These are phyloP conservation scores for Peucedramus taeniatus DNA, from an alignment of 2,113 vertebrate species.

Conservation along the genomic window DNA sequence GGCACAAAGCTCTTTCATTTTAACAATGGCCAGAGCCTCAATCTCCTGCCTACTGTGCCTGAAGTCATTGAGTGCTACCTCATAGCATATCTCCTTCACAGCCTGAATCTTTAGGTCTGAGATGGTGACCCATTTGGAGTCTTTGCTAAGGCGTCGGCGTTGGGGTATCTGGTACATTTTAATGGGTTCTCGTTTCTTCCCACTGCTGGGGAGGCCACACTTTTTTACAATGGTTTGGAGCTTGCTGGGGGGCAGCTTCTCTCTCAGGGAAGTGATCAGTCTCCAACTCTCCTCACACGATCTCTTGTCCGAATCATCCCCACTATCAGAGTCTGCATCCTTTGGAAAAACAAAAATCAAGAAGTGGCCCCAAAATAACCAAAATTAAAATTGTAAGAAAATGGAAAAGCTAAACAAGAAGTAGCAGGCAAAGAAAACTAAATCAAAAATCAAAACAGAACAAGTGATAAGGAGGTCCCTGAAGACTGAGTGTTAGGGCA, in stretches of 20 bases:
- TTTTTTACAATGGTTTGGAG: slow-evolving; percentile 99
- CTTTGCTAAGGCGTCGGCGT: slow-evolving; percentile 92
- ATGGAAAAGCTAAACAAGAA: slow-evolving; percentile 77
- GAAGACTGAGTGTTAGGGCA: slow-evolving; percentile 39
- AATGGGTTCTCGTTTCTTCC: slow-evolving; percentile 92
- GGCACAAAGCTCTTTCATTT: slow-evolving; percentile 97
- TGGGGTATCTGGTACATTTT: slow-evolving; percentile 99
- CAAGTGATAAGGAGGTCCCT: slow-evolving; percentile 47
- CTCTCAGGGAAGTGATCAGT: slow-evolving; percentile 97
- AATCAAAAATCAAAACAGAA: slow-evolving; percentile 67
- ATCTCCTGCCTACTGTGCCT: slow-evolving; percentile 96
- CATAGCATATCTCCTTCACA: slow-evolving; percentile 98
- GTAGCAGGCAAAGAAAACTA: slow-evolving; percentile 74
- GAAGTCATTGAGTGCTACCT: slow-evolving; percentile 97
- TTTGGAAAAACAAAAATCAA: slow-evolving; percentile 94
- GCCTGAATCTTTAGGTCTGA: slow-evolving; percentile 99
- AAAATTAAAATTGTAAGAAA: slow-evolving; percentile 87
- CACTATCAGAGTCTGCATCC: slow-evolving; percentile 99
- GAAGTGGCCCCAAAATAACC: slow-evolving; percentile 92
- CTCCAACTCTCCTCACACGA: slow-evolving; percentile 99
- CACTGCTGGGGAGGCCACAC: slow-evolving; percentile 98
- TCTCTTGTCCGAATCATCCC: slow-evolving; percentile 99
- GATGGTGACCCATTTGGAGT: slow-evolving; percentile 98
- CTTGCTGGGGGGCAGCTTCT: slow-evolving; percentile 99
- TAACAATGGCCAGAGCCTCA: slow-evolving; percentile 96